Percentiles rank a stretch among this genome's conserved stretches.
These are phyloP conservation scores for Ariolimax columbianus DNA, from an alignment of 2,888 invertebrate species.

Conservation along the genomic window DNA sequence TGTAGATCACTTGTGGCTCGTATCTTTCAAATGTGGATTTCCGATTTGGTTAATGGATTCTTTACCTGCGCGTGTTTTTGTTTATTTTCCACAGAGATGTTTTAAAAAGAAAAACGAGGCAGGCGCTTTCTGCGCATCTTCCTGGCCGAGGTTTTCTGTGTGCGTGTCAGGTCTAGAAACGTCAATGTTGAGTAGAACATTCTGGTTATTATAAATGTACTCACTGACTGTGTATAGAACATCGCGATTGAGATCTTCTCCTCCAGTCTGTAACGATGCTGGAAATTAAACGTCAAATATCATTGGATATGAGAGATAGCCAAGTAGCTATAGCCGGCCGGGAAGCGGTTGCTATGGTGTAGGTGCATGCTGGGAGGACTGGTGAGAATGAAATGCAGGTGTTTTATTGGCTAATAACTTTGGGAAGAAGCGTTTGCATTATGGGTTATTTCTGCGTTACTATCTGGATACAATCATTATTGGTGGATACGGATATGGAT, in stretches of 20 bases:
- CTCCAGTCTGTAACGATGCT: neutral
- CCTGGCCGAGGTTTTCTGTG: neutral
- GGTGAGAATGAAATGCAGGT: slow-evolving; percentile 6
- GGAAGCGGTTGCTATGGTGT: neutral
- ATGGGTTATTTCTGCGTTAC: neutral
- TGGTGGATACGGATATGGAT: too few species aligned
- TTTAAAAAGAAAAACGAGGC: neutral
- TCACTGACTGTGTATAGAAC: neutral
- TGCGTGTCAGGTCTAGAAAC: neutral
- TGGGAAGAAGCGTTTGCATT: neutral
- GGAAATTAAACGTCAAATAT: slow-evolving; percentile 16
- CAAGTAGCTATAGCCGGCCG: neutral
- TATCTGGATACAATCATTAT: too few species aligned
- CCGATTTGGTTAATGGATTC: slow-evolving; percentile 15
- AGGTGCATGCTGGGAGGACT: neutral
- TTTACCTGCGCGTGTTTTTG: neutral
- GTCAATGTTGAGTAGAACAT: neutral
- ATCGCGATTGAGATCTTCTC: neutral
- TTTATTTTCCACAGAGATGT: slow-evolving; percentile 6
- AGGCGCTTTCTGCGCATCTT: neutral
- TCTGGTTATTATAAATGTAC: neutral
- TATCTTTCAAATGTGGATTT: slow-evolving; percentile 18
- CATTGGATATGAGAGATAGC: neutral
- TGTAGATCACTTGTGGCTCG: slow-evolving; percentile 2
- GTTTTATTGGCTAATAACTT: neutral